Conservation (phyloP, 53 echinoderm and acorn worm species). For the Patiria pectinifera region DNA sequence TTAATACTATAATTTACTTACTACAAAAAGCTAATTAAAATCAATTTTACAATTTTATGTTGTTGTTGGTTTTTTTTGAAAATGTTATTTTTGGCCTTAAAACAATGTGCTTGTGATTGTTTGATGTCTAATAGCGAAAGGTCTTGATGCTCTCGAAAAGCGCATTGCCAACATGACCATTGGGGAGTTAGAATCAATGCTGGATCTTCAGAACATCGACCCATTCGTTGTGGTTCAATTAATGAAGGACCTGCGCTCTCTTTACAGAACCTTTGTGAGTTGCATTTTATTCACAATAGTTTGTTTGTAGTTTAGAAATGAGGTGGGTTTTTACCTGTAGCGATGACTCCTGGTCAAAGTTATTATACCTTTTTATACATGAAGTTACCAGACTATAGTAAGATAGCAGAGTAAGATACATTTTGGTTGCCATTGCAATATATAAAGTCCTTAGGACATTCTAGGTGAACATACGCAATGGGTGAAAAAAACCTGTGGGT, state of each 20-base stretch:
- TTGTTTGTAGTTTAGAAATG: background rate
- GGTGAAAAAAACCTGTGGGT: no score
- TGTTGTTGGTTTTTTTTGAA: background rate
- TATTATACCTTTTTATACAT: no score
- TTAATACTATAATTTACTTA: no score
- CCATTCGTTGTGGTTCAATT: constrained; percentile 39
- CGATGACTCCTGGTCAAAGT: background rate
- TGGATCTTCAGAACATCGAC: constrained; percentile 62
- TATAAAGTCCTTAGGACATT: no score
- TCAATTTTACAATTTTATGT: background rate
- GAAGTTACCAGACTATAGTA: no score
- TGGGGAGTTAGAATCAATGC: constrained; percentile 62
- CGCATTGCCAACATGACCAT: constrained; percentile 69
- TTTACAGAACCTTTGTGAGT: constrained; percentile 63
- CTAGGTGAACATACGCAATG: no score
- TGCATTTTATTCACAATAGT: background rate
- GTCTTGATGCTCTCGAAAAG: constrained; percentile 46
- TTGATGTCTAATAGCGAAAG: constrained; percentile 23
- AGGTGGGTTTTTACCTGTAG: background rate
- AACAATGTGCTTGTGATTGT: background rate
- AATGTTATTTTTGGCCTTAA: background rate
- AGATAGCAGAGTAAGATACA: no score
- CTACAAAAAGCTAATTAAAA: no score
- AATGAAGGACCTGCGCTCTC: constrained; percentile 49
- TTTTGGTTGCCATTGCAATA: no score